Conservation (phyloP, 2,888 invertebrate genomes). For the Phyto melanocephala region DNA sequence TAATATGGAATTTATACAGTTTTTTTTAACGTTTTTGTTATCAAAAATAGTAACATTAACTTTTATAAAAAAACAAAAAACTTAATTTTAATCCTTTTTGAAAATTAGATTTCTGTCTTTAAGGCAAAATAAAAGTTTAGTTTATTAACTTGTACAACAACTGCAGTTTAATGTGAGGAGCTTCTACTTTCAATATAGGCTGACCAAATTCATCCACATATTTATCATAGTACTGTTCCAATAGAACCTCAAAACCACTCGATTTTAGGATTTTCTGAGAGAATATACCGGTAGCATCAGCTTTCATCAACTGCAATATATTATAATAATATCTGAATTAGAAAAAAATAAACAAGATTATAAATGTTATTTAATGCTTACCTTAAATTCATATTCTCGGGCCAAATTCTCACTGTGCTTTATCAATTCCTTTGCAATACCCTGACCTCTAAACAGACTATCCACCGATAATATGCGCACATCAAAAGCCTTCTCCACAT, state of each 20-base stretch:
- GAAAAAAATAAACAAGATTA: not conserved
- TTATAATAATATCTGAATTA: not conserved
- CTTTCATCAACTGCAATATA: constrained; percentile 84
- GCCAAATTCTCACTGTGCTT: constrained; percentile 84
- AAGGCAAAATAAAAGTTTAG: constrained; percentile 36
- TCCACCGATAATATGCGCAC: constrained; percentile 90
- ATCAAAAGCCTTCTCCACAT: constrained; percentile 87
- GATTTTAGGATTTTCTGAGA: constrained; percentile 87
- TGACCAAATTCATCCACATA: constrained; percentile 82
- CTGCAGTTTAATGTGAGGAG: constrained; percentile 86
- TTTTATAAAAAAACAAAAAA: not conserved
- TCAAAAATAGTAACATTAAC: constrained; percentile 46
- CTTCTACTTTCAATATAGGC: constrained; percentile 81
- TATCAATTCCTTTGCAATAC: constrained; percentile 87
- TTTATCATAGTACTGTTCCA: constrained; percentile 85
- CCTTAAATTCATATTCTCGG: constrained; percentile 84
- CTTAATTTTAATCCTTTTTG: not conserved
- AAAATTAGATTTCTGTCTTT: not conserved
- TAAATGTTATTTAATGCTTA: constrained; percentile 71
- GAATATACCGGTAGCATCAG: constrained; percentile 89
- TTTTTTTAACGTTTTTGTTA: not conserved
- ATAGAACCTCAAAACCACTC: constrained; percentile 83
- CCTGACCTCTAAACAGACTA: constrained; percentile 83
- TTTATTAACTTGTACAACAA: constrained; percentile 80
- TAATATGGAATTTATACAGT: not conserved